Evolutionary conservation across 2,113 vertebrate species (phyloP).

Genomic region (Cnemophilus loriae): DNA sequence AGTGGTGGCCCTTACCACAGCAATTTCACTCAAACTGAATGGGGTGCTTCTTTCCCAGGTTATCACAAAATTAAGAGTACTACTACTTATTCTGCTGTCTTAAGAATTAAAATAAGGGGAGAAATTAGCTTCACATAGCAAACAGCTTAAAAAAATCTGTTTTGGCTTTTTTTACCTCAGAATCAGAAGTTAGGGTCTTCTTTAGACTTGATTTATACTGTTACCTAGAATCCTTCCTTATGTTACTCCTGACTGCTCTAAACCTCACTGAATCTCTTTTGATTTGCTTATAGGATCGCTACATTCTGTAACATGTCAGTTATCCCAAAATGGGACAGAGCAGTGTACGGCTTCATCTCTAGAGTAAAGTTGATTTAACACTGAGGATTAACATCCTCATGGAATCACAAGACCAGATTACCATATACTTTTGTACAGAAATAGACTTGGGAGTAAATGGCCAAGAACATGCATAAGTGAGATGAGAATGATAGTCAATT

Average conservation of each 20-base stretch:
- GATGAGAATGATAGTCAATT: neutral
- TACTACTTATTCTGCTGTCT: neutral
- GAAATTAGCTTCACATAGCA: neutral
- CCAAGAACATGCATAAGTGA: neutral
- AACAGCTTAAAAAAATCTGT: neutral
- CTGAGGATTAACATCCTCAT: neutral
- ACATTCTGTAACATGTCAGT: neutral
- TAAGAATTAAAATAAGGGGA: neutral
- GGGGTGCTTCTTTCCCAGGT: neutral
- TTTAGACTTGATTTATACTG: neutral
- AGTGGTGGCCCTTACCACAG: neutral
- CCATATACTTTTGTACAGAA: neutral
- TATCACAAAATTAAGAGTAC: neutral
- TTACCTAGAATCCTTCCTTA: neutral
- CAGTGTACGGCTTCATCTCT: rapidly evolving
- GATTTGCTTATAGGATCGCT: neutral
- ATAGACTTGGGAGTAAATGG: neutral
- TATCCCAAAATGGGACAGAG: neutral
- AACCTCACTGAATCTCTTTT: neutral
- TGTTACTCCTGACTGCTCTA: neutral
- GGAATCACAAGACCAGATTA: neutral
- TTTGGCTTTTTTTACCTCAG: neutral
- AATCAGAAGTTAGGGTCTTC: neutral
- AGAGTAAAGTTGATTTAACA: neutral
- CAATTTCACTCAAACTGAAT: neutral